phyloP scores from a whole-genome alignment of 2,113 vertebrate species.

The Macrotus californicus region DNA sequence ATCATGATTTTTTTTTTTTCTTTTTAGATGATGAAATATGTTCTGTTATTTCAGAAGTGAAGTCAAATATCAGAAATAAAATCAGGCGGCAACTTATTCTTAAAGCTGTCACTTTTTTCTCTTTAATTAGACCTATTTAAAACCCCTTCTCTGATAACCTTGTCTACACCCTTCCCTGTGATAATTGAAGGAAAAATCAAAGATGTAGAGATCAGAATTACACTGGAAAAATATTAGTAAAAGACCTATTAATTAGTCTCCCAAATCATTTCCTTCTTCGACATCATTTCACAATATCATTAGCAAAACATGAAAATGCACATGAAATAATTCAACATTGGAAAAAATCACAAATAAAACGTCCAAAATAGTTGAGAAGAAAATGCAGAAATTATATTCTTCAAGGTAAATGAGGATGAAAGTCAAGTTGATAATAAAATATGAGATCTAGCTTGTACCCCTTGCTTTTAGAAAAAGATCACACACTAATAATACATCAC shows the following conservation, averaged over 20 bases:
- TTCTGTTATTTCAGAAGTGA: constrained; percentile 26
- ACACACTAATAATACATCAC: not conserved
- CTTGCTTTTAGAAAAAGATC: not conserved
- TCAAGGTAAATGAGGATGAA: not conserved
- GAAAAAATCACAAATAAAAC: not conserved
- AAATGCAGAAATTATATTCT: not conserved
- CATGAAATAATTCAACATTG: not conserved
- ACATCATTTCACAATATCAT: not conserved
- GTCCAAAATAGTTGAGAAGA: not conserved
- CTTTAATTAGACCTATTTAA: constrained; percentile 21
- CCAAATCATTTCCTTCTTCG: not conserved
- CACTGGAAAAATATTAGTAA: not conserved
- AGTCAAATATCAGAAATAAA: constrained; percentile 24
- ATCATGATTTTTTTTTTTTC: constrained; percentile 57
- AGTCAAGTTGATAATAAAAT: not conserved
- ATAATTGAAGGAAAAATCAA: not conserved
- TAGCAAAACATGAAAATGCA: not conserved
- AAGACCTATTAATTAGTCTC: not conserved
- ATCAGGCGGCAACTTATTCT: not conserved
- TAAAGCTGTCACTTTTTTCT: not conserved
- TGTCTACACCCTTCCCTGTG: not conserved
- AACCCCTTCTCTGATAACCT: not conserved
- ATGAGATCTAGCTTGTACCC: not conserved
- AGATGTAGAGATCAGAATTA: not conserved
- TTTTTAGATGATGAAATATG: constrained; percentile 47